Base-by-base conservation (phyloP, 2,113 vertebrate genomes). In the Megaceryle maxima region DNA sequence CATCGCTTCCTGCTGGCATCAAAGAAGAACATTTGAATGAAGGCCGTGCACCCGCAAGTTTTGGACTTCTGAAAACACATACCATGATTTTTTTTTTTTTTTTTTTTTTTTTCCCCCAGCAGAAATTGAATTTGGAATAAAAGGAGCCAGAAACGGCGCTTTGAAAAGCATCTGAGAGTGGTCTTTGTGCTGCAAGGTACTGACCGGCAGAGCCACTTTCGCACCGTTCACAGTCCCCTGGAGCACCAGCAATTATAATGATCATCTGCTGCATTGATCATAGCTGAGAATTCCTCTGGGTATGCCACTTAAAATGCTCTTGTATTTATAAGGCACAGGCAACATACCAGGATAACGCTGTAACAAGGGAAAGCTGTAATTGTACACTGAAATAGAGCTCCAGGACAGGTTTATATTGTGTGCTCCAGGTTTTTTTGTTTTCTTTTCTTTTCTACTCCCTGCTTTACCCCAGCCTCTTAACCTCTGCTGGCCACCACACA, bases 1-100 rank as follows among this genome's bases (percentile, higher is more conserved):
- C 39, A 28, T 50, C 28, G 83, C 92, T 96, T 96, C 96, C 94
- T 79, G 94, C 94, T 96, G 96, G 43, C 95, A 92, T 93, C 96
- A 95, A 92, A 93, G 88, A n/a, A 46, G 2, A 79, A 25, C 66
- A 5, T 62, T 46, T 90, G 83, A 95, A 92, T 50, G 69, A 88
- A 69, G 69, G 77, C 89, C 4, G 18, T n/a, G 22, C 10, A 41
- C 88, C 86, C 66, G 20, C 85, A 43, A 68, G 31, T 37, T 56
- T 84, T 3, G 81, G 37, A 53, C 66, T 91, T 51, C 73, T 35
- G 83, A 89, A 87, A 95, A 77, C 3, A 2, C 28, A 20, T 17
- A 35, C 74, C 62, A 12, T 3, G 53, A 26, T 48, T 87, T 76
- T 88, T 35, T 21, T 68, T 78, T 63, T 74, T 44, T 24, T 51